Evolutionary conservation across 2,113 vertebrate genomes (phyloP).

Genomic region (Corythornis madagascariensis): DNA sequence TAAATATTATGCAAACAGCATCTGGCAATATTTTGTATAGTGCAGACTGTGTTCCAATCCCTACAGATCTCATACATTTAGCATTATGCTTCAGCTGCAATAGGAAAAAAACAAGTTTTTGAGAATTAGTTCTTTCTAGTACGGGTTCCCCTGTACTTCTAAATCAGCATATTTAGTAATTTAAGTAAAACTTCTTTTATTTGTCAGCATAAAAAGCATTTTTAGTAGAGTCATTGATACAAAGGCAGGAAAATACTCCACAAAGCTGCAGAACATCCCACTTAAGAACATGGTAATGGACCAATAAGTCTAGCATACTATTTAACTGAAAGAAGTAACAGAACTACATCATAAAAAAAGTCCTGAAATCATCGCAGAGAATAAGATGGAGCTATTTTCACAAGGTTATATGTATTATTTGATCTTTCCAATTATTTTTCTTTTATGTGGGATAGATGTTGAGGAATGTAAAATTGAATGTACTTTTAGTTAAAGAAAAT

Average conservation of each 20-base stretch:
- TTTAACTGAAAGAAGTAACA: not conserved
- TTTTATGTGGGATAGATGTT: not conserved
- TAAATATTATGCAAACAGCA: not conserved
- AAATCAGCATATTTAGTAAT: not conserved
- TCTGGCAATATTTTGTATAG: not conserved
- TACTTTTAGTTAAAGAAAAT: not conserved
- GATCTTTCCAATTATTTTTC: rapidly evolving
- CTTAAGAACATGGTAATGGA: not conserved
- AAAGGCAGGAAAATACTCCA: not conserved
- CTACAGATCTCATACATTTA: not conserved
- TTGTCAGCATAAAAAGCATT: not conserved
- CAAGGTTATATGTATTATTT: not conserved
- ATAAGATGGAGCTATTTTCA: not conserved
- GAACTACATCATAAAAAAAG: not conserved
- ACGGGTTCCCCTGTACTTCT: not conserved
- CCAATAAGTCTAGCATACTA: not conserved
- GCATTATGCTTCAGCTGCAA: not conserved
- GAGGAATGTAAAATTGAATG: not conserved
- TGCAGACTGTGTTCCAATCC: not conserved
- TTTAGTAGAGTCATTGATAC: not conserved
- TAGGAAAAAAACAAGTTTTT: not conserved
- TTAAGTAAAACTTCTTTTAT: not conserved
- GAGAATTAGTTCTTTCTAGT: not conserved
- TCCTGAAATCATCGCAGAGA: not conserved
- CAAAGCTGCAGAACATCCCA: not conserved